These are phyloP conservation scores for Melanotaenia boesemani DNA, from an alignment of 2,797 vertebrate genomes.

Conservation along the genomic window DNA sequence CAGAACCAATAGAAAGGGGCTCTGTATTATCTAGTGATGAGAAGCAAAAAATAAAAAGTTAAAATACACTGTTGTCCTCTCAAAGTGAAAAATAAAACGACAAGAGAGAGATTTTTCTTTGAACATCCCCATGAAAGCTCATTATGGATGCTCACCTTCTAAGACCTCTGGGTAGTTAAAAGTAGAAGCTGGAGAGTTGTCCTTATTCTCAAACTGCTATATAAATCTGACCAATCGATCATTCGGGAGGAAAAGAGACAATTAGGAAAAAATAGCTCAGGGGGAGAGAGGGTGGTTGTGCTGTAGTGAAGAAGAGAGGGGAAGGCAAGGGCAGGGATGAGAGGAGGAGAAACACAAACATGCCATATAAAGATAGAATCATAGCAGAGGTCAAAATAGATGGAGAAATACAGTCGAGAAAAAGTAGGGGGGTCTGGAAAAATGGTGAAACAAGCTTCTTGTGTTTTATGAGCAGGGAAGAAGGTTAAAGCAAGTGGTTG, in stretches of 20 bases:
- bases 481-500: constrained; percentile 77
- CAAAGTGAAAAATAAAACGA: background rate
- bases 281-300: constrained; percentile 48
- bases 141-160: constrained; percentile 27
- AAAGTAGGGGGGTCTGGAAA: constrained; percentile 6
- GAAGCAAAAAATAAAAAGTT: background rate
- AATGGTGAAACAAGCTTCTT: constrained; percentile 49
- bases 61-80: background rate
- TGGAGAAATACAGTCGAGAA: constrained; percentile 58
- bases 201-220: constrained; percentile 47
- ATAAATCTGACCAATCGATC: constrained; percentile 63
- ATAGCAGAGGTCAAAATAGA: constrained; percentile 59
- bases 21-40: background rate
- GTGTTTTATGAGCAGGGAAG: constrained; percentile 69
- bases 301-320: constrained; percentile 31
- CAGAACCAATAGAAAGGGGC: background rate
- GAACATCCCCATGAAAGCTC: constrained; percentile 29
- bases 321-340: constrained; percentile 40
- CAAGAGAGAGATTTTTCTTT: background rate
- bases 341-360: constrained; percentile 53
- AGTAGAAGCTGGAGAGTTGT: constrained; percentile 19
- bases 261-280: constrained; percentile 55
- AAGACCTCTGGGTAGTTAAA: constrained; percentile 27
- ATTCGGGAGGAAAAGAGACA: constrained; percentile 53
- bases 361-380: constrained; percentile 59